phyloP scores from a whole-genome alignment of 2,797 vertebrate genomes.

The Sebastes minor region DNA sequence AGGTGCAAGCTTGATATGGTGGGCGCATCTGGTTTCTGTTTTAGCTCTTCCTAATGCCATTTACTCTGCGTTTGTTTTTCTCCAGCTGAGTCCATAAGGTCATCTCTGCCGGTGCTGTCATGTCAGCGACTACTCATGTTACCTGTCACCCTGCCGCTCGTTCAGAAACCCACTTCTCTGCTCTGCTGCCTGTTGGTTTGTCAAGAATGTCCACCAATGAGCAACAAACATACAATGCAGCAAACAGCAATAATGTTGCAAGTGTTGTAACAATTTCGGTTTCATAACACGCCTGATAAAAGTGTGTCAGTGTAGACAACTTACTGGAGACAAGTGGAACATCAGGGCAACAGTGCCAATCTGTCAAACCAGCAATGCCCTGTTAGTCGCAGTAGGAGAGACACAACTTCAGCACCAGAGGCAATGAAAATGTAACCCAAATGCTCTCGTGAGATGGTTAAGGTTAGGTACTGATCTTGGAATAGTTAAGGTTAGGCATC shows the following conservation, averaged over 20 bases:
- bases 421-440: not conserved
- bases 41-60: not conserved
- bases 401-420: not conserved
- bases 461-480: no score
- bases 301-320: not conserved
- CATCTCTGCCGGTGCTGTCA: not conserved
- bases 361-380: not conserved
- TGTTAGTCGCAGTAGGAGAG: not conserved
- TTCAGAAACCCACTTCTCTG: not conserved
- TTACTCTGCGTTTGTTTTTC: not conserved
- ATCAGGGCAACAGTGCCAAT: not conserved
- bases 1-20: no score
- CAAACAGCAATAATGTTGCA: not conserved
- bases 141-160: not conserved
- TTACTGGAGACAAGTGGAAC: not conserved
- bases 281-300: not conserved
- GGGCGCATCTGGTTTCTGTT: no score
- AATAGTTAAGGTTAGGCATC: no score
- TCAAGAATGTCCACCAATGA: not conserved
- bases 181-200: not conserved
- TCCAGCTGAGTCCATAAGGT: not conserved
- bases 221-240: not conserved
- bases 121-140: not conserved
- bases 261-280: not conserved
- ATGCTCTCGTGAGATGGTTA: no score